Evolutionary conservation across 2,113 vertebrate genomes (phyloP).

Genomic region (Amblyopsis rosae): DNA sequence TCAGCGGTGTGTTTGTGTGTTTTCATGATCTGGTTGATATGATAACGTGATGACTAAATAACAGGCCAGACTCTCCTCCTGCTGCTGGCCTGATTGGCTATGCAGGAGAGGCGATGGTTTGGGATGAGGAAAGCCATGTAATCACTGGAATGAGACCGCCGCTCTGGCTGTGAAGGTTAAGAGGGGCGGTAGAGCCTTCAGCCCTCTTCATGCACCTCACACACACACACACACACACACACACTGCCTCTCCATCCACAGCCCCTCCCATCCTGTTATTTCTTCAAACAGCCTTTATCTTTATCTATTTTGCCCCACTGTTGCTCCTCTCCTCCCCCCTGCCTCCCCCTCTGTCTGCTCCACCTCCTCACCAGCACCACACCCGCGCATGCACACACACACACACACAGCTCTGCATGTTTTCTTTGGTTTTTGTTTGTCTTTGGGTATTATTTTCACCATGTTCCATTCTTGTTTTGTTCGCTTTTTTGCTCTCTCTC

Average conservation of each 20-base stretch:
- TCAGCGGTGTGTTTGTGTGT: constrained; percentile 29
- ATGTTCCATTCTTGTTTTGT: neutral
- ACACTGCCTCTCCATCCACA: constrained; percentile 23
- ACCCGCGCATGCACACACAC: no score
- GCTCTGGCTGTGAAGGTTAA: constrained; percentile 74
- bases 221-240: constrained; percentile 46
- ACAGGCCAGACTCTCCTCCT: constrained; percentile 49
- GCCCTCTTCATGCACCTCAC: constrained; percentile 39
- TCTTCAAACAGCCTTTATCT: neutral
- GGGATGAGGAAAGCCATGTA: constrained; percentile 74
- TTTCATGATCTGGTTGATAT: constrained; percentile 38
- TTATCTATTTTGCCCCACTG: constrained; percentile 45
- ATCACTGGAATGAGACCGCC: constrained; percentile 69
- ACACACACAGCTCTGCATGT: constrained; percentile 23
- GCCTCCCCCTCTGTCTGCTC: constrained; percentile 30
- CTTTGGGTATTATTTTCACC: neutral
- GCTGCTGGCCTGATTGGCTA: constrained; percentile 64
- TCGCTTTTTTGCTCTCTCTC: neutral
- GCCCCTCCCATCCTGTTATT: neutral
- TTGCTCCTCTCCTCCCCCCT: constrained; percentile 22
- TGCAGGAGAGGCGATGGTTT: constrained; percentile 61
- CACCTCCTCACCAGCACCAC: neutral
- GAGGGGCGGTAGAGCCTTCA: constrained; percentile 58
- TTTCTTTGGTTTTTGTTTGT: neutral
- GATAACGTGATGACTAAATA: constrained; percentile 63